phyloP scores from a whole-genome alignment of 2,113 vertebrate species.

The Micronycteris hirsuta region DNA sequence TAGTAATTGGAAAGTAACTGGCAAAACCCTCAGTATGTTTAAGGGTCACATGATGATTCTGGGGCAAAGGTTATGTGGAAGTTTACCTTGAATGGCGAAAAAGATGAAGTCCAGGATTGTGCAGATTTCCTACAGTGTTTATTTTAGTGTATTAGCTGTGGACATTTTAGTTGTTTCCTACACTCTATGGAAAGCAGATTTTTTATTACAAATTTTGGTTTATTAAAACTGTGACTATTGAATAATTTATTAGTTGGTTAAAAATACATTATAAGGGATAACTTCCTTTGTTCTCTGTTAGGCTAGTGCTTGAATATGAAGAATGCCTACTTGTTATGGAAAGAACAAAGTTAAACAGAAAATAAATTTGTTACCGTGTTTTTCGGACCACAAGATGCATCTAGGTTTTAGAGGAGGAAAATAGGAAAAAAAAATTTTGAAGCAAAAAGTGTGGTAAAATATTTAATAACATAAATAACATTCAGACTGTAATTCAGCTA shows the following conservation, averaged over 20 bases:
- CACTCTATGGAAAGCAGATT: background rate
- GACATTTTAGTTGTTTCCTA: background rate
- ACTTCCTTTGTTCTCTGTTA: background rate
- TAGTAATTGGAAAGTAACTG: background rate
- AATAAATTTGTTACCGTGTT: background rate
- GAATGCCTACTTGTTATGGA: background rate
- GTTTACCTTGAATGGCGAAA: background rate
- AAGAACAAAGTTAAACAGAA: slow-evolving; percentile 2
- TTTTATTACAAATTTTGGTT: background rate
- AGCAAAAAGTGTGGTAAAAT: too few species aligned
- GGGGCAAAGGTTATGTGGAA: background rate
- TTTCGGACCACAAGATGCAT: too few species aligned
- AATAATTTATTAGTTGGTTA: slow-evolving; percentile 29
- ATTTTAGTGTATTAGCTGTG: background rate
- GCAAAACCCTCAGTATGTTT: fast-evolving
- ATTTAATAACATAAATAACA: too few species aligned
- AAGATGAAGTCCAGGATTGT: background rate
- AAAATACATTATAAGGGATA: background rate
- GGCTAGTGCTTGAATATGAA: background rate
- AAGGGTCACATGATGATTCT: background rate
- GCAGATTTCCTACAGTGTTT: background rate
- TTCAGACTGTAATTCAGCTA: too few species aligned
- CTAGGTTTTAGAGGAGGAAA: too few species aligned
- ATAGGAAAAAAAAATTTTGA: too few species aligned
- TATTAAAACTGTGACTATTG: slow-evolving; percentile 30